phyloP scores from a whole-genome alignment of 2,797 vertebrate genomes.

The Myotis planiceps region DNA sequence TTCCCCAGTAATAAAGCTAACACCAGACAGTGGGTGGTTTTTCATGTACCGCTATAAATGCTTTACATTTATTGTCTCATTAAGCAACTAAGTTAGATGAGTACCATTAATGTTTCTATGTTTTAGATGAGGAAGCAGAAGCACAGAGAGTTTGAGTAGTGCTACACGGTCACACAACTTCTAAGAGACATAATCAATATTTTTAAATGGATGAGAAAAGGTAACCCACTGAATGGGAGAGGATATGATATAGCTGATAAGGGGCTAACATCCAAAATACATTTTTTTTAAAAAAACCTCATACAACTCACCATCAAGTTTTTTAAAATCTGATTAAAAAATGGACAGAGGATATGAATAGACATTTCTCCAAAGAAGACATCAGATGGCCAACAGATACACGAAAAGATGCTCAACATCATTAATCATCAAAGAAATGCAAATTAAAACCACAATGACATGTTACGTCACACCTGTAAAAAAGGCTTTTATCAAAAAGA shows the following conservation, averaged over 20 bases:
- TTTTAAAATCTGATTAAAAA: neutral
- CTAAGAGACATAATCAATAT: neutral
- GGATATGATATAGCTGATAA: neutral
- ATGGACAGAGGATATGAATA: neutral
- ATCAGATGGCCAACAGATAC: neutral
- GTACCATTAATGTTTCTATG: neutral
- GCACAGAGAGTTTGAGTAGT: neutral
- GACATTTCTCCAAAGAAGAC: neutral
- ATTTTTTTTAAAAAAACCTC: neutral
- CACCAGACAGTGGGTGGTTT: neutral
- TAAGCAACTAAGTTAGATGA: neutral
- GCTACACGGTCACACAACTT: neutral
- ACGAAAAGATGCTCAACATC: neutral
- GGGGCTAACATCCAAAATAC: neutral
- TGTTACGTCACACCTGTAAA: neutral
- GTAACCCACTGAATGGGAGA: neutral
- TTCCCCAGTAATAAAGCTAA: neutral
- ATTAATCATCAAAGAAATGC: neutral
- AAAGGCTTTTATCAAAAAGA: neutral
- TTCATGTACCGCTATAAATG: neutral
- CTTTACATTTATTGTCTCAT: neutral
- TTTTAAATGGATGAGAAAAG: neutral
- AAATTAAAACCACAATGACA: neutral
- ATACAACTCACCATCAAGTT: neutral
- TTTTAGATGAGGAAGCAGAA: conserved; percentile 37